These are phyloP conservation scores for Helicoverpa assulta DNA, from an alignment of 2,888 invertebrate genomes.

Conservation along the genomic window DNA sequence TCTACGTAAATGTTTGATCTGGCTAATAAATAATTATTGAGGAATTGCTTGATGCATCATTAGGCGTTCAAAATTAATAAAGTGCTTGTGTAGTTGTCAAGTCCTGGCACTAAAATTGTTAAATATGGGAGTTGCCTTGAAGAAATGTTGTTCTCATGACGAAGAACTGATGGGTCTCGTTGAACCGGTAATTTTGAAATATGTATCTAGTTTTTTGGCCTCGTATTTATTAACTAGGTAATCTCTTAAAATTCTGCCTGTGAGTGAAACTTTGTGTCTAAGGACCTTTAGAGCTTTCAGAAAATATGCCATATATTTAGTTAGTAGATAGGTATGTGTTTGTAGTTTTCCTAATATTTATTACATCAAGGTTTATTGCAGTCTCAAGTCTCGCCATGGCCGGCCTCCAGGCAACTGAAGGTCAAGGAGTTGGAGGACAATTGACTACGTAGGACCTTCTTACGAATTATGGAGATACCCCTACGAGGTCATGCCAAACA, in stretches of 20 bases:
- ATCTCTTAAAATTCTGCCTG: no score
- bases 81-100: not conserved
- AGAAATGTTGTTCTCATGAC: not conserved
- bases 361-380: constrained; percentile 43
- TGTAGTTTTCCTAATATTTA: not conserved
- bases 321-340: no score
- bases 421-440: constrained; percentile 58
- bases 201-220: not conserved
- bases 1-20: not conserved
- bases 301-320: no score
- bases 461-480: not conserved
- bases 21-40: not conserved
- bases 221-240: no score
- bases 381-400: constrained; percentile 48
- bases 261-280: no score
- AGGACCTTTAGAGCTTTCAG: no score
- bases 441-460: not conserved
- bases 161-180: not conserved
- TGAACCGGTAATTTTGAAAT: not conserved
- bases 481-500: no score
- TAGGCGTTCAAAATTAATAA: no score
- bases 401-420: constrained; percentile 32
- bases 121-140: not conserved
- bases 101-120: not conserved
- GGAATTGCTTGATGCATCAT: not conserved